Conservation (phyloP, 2,888 invertebrate genomes). For the Plemyria rubiginata region DNA sequence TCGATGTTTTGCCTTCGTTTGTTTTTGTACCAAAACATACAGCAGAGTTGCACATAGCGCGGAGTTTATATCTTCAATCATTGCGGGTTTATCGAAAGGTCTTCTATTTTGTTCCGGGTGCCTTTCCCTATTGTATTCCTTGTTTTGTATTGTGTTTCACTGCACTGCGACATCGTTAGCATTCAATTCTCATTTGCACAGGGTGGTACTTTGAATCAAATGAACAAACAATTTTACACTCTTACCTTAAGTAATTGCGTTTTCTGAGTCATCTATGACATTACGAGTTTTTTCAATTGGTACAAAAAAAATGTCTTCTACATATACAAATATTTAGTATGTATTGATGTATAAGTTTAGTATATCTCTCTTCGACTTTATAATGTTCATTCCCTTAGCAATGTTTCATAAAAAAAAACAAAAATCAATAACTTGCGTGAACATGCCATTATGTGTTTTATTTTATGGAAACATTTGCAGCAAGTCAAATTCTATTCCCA, state of each 20-base stretch:
- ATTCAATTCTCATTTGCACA: conserved; percentile 43
- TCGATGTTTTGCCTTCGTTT: conserved; percentile 6
- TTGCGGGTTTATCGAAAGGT: conserved; percentile 28
- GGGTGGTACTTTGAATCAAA: conserved; percentile 33
- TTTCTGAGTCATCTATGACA: conserved; percentile 5
- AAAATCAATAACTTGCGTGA: too few species aligned
- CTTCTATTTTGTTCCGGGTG: conserved; percentile 32
- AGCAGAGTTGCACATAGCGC: conserved; percentile 20
- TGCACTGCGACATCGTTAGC: conserved; percentile 52
- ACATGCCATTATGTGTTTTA: too few species aligned
- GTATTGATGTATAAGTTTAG: too few species aligned
- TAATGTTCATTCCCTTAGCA: too few species aligned
- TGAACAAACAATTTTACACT: conserved; percentile 13
- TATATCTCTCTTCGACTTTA: too few species aligned
- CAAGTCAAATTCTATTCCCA: background rate
- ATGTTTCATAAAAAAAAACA: too few species aligned
- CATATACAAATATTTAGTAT: too few species aligned
- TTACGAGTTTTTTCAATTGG: too few species aligned
- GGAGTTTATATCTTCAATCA: conserved; percentile 18
- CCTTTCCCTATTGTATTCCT: conserved; percentile 46
- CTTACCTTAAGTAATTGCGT: conserved; percentile 9
- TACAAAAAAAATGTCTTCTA: too few species aligned
- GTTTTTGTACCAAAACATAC: conserved; percentile 16
- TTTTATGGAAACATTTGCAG: background rate
- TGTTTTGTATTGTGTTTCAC: conserved; percentile 42